Evolutionary conservation across 2,797 vertebrate genomes (phyloP).

Genomic region (Pelodytes ibericus): DNA sequence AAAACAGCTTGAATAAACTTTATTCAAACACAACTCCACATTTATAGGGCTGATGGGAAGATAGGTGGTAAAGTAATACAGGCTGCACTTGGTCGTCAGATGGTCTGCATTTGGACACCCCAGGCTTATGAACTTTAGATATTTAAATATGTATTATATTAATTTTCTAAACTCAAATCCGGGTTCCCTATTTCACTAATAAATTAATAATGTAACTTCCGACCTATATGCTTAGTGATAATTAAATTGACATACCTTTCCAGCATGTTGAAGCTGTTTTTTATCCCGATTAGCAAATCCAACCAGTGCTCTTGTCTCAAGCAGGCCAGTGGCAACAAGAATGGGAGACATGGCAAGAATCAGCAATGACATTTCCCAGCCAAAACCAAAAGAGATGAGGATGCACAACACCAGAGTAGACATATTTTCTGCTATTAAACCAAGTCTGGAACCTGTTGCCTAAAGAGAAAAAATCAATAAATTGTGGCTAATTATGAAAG

Average conservation of each 20-base stretch:
- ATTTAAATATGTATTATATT: no score
- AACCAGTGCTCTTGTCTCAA: slow-evolving; percentile 52
- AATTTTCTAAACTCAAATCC: no score
- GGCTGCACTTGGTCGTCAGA: no score
- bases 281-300: slow-evolving; percentile 59
- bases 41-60: no score
- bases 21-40: no score
- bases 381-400: slow-evolving; percentile 55
- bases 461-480: slow-evolving; percentile 44
- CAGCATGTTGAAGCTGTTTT: slow-evolving; percentile 57
- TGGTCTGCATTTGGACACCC: no score
- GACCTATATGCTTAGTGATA: background rate
- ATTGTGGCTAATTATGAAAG: no score
- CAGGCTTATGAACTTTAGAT: no score
- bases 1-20: no score
- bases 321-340: slow-evolving; percentile 56
- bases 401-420: slow-evolving; percentile 57
- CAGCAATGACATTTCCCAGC: slow-evolving; percentile 63
- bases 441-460: slow-evolving; percentile 58
- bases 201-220: background rate
- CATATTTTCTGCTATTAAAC: slow-evolving; percentile 57
- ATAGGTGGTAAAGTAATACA: no score
- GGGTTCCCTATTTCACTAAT: background rate
- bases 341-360: slow-evolving; percentile 57
- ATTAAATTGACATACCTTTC: slow-evolving; percentile 57